phyloP scores from a whole-genome alignment of 2,888 invertebrate genomes.

The Rhingia campestris region DNA sequence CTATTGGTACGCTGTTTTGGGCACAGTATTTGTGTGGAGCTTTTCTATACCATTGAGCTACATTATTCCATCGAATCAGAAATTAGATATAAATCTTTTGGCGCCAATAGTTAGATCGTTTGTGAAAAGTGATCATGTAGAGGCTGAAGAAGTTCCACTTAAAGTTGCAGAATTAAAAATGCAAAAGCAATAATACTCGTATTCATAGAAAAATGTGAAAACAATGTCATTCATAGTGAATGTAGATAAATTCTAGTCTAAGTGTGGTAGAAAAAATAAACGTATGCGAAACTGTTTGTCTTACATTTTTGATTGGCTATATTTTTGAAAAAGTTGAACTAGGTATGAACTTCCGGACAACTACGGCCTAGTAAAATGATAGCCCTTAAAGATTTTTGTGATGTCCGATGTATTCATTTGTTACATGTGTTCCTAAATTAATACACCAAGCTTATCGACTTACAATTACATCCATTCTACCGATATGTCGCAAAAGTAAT shows the following conservation, averaged over 20 bases:
- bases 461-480: no score
- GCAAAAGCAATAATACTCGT: background rate
- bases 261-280: no score
- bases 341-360: no score
- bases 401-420: no score
- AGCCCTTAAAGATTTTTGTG: no score
- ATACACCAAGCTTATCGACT: no score
- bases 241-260: background rate
- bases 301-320: no score
- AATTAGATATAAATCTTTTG: slow-evolving; percentile 62
- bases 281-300: no score
- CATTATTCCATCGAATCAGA: slow-evolving; percentile 72
- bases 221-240: slow-evolving; percentile 18
- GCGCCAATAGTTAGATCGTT: slow-evolving; percentile 47
- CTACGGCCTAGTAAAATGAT: no score
- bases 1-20: slow-evolving; percentile 84
- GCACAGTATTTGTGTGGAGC: slow-evolving; percentile 82
- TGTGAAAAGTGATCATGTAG: background rate
- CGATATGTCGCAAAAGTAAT: no score
- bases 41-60: slow-evolving; percentile 83
- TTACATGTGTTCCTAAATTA: no score
- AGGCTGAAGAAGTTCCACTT: slow-evolving; percentile 31
- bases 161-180: background rate
- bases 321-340: no score
- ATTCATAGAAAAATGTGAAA: background rate